These are phyloP conservation scores for Holacanthus passer DNA, from an alignment of 2,113 vertebrate genomes.

Conservation along the genomic window DNA sequence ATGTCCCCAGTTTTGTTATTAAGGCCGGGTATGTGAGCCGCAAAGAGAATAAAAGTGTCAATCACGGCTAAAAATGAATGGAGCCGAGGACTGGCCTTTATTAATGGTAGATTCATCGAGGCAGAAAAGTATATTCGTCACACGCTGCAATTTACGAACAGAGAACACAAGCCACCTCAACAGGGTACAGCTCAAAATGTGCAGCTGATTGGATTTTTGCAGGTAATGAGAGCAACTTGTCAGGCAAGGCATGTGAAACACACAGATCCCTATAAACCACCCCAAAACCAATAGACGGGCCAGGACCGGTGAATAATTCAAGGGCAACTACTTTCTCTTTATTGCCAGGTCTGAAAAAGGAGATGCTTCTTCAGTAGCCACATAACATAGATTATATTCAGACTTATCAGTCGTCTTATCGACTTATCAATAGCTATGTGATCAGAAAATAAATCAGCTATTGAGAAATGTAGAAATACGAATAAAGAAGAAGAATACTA, in stretches of 20 bases:
- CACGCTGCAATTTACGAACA: conserved; percentile 14
- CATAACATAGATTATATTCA: neutral
- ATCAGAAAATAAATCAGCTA: neutral
- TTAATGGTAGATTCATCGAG: conserved; percentile 42
- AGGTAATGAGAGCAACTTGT: conserved; percentile 62
- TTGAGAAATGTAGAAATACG: neutral
- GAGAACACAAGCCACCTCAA: conserved; percentile 11
- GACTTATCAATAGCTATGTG: neutral
- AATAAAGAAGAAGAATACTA: neutral
- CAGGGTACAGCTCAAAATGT: conserved; percentile 16
- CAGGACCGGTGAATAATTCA: conserved; percentile 5
- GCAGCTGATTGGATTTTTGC: conserved; percentile 56
- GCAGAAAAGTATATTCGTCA: conserved; percentile 45
- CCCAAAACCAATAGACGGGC: conserved; percentile 7
- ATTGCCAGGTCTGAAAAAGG: conserved; percentile 12
- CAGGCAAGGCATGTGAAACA: conserved; percentile 20
- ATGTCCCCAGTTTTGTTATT: conserved; percentile 26
- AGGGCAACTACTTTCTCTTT: conserved; percentile 23
- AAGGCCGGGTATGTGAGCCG: conserved; percentile 16
- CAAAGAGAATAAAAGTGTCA: conserved; percentile 51
- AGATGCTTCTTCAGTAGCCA: conserved; percentile 2
- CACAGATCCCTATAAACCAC: conserved; percentile 12
- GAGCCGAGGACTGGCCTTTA: conserved; percentile 24
- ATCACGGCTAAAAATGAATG: conserved; percentile 25
- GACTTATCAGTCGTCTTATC: no score